Conservation (phyloP, 2,888 invertebrate genomes). For the Sialis lutaria region DNA sequence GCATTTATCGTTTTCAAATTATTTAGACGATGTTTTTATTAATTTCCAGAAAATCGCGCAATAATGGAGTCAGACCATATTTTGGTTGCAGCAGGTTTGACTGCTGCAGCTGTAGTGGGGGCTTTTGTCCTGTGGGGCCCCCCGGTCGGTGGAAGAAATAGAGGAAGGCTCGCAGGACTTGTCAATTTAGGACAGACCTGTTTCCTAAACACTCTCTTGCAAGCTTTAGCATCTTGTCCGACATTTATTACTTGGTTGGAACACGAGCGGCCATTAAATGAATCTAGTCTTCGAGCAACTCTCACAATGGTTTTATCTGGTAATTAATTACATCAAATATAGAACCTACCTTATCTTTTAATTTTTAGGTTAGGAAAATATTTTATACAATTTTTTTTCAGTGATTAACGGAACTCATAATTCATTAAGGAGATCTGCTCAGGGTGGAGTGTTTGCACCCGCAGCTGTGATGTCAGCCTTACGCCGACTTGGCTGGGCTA, state of each 20-base stretch:
- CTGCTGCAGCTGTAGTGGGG: constrained; percentile 65
- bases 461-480: constrained; percentile 57
- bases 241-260: constrained; percentile 71
- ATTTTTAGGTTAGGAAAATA: not conserved
- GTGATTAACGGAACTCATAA: constrained; percentile 58
- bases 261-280: constrained; percentile 39
- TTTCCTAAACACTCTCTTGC: constrained; percentile 80
- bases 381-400: constrained; percentile 16
- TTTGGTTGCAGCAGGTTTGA: constrained; percentile 60
- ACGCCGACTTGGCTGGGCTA: constrained; percentile 65
- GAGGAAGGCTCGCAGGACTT: constrained; percentile 67
- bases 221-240: constrained; percentile 77
- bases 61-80: constrained; percentile 57
- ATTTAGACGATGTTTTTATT: not conserved
- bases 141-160: constrained; percentile 30
- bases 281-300: constrained; percentile 56
- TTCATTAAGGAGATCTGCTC: constrained; percentile 33
- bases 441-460: constrained; percentile 39
- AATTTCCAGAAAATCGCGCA: not conserved
- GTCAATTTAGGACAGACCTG: constrained; percentile 86
- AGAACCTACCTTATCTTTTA: not conserved
- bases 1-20: too few species aligned
- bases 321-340: constrained; percentile 17
- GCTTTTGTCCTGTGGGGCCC: constrained; percentile 74
- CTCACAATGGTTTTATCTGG: constrained; percentile 59